Conservation (phyloP, 2,113 vertebrate species). For the Aleadryas rufinucha region DNA sequence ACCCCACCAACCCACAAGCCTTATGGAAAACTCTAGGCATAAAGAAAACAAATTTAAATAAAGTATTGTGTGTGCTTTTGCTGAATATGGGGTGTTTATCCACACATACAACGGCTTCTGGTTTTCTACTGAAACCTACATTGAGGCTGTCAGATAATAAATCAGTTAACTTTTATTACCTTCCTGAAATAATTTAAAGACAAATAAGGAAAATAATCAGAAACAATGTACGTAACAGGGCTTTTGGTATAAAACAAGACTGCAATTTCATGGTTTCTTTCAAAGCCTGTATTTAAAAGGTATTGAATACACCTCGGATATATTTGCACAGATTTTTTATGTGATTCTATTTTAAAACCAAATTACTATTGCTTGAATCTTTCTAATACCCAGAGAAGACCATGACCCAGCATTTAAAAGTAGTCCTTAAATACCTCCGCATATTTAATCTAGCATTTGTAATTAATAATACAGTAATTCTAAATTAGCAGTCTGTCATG, state of each 20-base stretch:
- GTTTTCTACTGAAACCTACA: neutral
- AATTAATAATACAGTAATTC: neutral
- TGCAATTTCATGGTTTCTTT: neutral
- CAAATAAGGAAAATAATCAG: neutral
- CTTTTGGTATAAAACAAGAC: neutral
- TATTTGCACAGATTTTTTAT: neutral
- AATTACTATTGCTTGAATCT: neutral
- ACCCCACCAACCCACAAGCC: neutral
- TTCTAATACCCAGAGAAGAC: neutral
- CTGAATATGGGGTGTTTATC: neutral
- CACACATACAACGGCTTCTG: neutral
- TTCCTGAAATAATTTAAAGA: neutral
- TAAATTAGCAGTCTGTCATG: neutral
- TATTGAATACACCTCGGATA: neutral
- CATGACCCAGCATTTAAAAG: neutral
- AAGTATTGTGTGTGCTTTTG: neutral
- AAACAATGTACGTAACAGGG: neutral
- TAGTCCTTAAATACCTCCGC: neutral
- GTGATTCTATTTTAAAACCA: neutral
- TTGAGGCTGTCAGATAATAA: neutral
- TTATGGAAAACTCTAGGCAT: neutral
- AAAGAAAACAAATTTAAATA: neutral
- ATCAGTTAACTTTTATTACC: neutral
- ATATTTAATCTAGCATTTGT: neutral
- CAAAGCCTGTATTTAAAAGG: neutral